Conservation (phyloP, 2,888 invertebrate species). For the Andrena chrysosceles region DNA sequence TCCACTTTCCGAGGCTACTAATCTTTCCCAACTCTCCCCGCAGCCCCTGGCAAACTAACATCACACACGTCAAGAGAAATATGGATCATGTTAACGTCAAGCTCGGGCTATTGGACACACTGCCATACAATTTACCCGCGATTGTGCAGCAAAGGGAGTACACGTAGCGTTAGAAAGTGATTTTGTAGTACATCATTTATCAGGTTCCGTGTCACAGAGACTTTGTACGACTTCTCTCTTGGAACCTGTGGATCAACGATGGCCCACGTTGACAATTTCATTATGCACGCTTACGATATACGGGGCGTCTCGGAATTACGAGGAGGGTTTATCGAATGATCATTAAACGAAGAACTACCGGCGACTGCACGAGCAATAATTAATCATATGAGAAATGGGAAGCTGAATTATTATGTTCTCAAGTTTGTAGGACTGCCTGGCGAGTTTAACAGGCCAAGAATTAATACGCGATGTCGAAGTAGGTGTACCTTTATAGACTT, state of each 20-base stretch:
- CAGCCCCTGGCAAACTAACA: background rate
- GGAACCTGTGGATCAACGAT: background rate
- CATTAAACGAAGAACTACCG: background rate
- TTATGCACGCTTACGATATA: background rate
- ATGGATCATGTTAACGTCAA: constrained; percentile 8
- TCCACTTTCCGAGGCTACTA: too few species aligned
- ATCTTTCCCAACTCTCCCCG: background rate
- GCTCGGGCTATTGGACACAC: background rate
- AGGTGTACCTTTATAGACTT: background rate
- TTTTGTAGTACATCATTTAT: constrained; percentile 8
- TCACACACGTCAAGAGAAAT: background rate
- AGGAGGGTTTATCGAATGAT: background rate
- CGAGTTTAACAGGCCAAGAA: too few species aligned
- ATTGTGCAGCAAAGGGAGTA: background rate
- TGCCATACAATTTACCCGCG: background rate
- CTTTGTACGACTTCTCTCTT: constrained; percentile 1
- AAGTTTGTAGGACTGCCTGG: background rate
- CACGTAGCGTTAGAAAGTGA: constrained; percentile 2
- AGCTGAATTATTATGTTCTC: background rate
- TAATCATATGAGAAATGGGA: background rate
- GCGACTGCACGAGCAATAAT: background rate
- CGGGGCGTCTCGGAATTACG: background rate
- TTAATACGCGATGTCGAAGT: too few species aligned
- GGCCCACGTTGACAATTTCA: constrained; percentile 3
- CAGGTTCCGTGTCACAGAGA: constrained; percentile 1